These are phyloP conservation scores for Centrocercus urophasianus DNA, from an alignment of 2,113 vertebrate species.

Conservation along the genomic window DNA sequence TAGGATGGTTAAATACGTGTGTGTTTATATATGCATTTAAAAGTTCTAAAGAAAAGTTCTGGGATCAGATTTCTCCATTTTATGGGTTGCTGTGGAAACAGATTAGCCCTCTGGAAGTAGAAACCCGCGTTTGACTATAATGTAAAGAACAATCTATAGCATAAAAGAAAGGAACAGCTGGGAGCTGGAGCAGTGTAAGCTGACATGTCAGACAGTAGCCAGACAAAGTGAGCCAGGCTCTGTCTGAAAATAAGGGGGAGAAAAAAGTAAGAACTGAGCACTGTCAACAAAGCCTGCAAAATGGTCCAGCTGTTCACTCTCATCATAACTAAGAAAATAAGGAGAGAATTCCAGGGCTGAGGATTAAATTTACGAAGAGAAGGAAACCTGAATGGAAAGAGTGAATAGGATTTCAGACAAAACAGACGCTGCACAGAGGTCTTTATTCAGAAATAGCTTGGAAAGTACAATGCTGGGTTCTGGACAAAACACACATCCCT, in stretches of 20 bases:
- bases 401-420: conserved; percentile 48
- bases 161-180: conserved; percentile 82
- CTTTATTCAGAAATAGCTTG: conserved; percentile 32
- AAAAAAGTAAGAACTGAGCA: conserved; percentile 35
- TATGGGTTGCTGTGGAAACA: conserved; percentile 79
- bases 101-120: conserved; percentile 72
- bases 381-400: conserved; percentile 48
- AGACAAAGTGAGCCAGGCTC: conserved; percentile 76
- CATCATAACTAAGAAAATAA: conserved; percentile 68
- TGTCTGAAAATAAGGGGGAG: conserved; percentile 51
- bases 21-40: conserved; percentile 41
- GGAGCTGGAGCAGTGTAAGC: conserved; percentile 68
- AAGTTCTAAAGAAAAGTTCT: conserved; percentile 68
- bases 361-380: conserved; percentile 65
- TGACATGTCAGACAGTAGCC: conserved; percentile 84
- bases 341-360: conserved; percentile 39
- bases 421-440: not conserved
- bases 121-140: conserved; percentile 68
- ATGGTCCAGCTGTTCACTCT: conserved; percentile 73
- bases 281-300: conserved; percentile 70
- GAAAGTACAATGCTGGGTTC: not conserved
- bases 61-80: conserved; percentile 77
- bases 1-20: conserved; percentile 35
- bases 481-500: not conserved
- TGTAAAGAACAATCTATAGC: conserved; percentile 73